Conservation (phyloP, 2,888 invertebrate species). For the Yponomeuta plumbellus region DNA sequence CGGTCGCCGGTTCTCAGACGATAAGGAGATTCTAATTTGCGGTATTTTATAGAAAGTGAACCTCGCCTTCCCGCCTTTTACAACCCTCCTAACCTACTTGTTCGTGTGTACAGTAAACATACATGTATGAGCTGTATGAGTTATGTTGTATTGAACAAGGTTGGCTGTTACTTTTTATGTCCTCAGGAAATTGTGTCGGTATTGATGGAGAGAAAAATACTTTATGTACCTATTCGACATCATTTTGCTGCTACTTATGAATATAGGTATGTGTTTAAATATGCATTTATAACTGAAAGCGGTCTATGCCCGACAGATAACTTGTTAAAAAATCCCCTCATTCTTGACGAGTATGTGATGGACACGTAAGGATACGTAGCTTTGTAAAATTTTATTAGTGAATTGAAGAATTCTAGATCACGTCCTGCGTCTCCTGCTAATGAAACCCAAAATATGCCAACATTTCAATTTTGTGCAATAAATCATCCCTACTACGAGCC, state of each 20-base stretch:
- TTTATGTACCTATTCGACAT: background rate
- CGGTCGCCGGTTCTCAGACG: background rate
- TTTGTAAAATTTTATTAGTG: too few relatives aligned
- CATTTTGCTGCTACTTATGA: background rate
- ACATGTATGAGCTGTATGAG: background rate
- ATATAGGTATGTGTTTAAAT: background rate
- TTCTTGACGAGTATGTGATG: too few relatives aligned
- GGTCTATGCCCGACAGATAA: too few relatives aligned
- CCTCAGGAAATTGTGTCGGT: background rate
- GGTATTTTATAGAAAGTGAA: background rate
- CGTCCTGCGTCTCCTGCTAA: too few relatives aligned
- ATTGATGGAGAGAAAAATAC: background rate
- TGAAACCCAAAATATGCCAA: too few relatives aligned
- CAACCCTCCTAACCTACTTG: background rate
- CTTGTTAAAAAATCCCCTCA: too few relatives aligned
- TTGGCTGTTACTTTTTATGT: background rate
- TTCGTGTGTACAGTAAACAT: background rate
- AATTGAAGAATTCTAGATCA: too few relatives aligned
- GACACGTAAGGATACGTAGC: too few relatives aligned
- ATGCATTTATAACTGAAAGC: too few relatives aligned
- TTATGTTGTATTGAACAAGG: background rate
- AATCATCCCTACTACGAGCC: too few relatives aligned
- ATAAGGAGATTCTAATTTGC: constrained; percentile 8
- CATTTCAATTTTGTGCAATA: too few relatives aligned
- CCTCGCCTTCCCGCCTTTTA: constrained; percentile 3